A percentile compares a stretch with the other conserved stretches of the same genome.
These are phyloP conservation scores for Pseudococcus viburni DNA, from an alignment of 2,888 invertebrate genomes.

Conservation along the genomic window DNA sequence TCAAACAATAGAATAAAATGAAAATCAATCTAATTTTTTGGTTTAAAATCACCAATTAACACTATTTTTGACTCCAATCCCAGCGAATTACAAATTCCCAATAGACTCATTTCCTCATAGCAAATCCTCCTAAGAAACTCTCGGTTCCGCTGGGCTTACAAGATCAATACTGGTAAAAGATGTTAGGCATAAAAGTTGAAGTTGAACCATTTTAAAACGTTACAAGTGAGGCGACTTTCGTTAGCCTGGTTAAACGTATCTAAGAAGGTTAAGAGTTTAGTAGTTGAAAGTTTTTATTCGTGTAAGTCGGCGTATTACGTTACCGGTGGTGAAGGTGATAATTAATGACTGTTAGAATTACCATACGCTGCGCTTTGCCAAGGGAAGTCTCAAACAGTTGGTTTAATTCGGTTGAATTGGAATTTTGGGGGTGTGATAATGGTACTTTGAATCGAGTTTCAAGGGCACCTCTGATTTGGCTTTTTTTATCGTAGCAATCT, in stretches of 20 bases:
- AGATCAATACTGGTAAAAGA: constrained; percentile 5
- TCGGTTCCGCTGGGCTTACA: background rate
- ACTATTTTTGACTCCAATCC: background rate
- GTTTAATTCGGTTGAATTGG: background rate
- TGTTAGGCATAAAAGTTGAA: background rate
- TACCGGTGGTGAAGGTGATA: background rate
- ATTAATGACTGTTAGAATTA: constrained; percentile 12
- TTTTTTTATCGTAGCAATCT: background rate
- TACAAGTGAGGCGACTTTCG: constrained; percentile 1
- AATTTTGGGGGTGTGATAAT: background rate
- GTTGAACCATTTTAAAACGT: background rate
- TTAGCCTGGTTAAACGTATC: background rate
- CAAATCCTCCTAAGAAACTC: background rate
- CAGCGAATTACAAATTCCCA: background rate
- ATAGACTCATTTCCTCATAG: background rate
- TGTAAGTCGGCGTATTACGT: background rate
- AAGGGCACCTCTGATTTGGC: background rate
- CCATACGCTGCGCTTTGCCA: background rate
- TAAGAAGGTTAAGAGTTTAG: constrained; percentile 31
- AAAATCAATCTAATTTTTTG: too few species aligned
- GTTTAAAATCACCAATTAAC: too few species aligned
- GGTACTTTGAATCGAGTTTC: background rate
- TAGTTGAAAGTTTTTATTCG: background rate
- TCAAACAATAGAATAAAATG: too few species aligned
- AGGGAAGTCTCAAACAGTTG: constrained; percentile 1